These are phyloP conservation scores for Cyclina sinensis DNA, from an alignment of 1,140 invertebrate genomes.

Conservation along the genomic window DNA sequence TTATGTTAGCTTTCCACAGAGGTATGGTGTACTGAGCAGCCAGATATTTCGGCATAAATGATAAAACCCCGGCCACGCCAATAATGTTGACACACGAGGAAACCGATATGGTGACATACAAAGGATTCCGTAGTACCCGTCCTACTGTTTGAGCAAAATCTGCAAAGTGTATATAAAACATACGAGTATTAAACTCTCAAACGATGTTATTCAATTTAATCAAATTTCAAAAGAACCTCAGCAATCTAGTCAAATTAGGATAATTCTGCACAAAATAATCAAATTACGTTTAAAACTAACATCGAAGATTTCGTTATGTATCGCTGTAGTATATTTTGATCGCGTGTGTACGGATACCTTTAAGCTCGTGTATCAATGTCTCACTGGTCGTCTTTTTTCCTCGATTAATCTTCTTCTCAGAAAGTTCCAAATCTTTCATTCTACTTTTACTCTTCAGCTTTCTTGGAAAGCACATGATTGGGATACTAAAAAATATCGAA, in stretches of 20 bases:
- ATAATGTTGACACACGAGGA: conserved; percentile 93
- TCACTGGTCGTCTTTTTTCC: neutral
- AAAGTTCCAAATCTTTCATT: neutral
- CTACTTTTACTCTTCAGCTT: conserved; percentile 61
- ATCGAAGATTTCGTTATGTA: too few relatives aligned
- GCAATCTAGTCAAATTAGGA: too few relatives aligned
- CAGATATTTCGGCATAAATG: conserved; percentile 74
- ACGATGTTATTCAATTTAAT: too few relatives aligned
- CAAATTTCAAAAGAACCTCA: too few relatives aligned
- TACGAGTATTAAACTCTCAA: too few relatives aligned
- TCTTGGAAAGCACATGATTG: conserved; percentile 94
- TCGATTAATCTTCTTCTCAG: neutral
- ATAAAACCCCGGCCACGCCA: conserved; percentile 58
- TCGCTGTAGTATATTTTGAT: neutral
- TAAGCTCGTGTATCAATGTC: neutral
- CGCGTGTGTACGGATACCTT: neutral
- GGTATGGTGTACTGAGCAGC: conserved; percentile 70
- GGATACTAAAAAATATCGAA: conserved; percentile 93
- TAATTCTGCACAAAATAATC: too few relatives aligned
- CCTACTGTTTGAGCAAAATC: conserved; percentile 89
- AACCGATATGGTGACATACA: conserved; percentile 95
- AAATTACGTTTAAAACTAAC: too few relatives aligned
- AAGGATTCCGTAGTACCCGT: conserved; percentile 94
- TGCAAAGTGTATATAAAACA: conserved; percentile 1
- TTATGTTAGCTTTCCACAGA: conserved; percentile 72